These are phyloP conservation scores for Drosophila nannoptera DNA, from an alignment of 1,140 invertebrate species.

Conservation along the genomic window DNA sequence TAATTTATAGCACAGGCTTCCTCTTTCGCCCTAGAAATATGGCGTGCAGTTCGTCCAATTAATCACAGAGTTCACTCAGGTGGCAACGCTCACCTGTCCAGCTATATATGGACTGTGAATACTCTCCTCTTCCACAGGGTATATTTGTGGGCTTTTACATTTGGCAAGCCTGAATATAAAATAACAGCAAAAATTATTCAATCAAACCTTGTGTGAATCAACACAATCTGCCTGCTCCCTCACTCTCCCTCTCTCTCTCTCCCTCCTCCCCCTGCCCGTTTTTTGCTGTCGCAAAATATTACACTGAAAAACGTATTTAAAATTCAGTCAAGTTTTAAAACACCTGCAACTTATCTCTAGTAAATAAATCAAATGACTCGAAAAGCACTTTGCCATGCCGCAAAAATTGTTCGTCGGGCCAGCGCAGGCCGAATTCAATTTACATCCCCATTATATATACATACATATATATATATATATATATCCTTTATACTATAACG, in stretches of 20 bases:
- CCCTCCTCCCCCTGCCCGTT: neutral
- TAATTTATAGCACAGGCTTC: too few relatives aligned
- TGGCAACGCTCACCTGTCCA: too few relatives aligned
- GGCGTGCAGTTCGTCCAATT: too few relatives aligned
- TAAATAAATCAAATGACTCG: constrained; percentile 53
- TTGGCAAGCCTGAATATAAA: neutral
- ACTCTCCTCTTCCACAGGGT: neutral
- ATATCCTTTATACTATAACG: neutral
- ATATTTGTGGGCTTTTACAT: neutral
- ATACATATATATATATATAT: neutral
- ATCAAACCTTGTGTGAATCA: neutral
- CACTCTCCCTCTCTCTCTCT: neutral
- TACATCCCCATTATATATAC: constrained; percentile 43
- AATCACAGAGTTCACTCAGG: too few relatives aligned
- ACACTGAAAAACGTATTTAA: constrained; percentile 21
- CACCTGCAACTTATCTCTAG: constrained; percentile 17
- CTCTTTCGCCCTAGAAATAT: too few relatives aligned
- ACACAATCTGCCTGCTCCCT: neutral
- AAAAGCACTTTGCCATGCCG: constrained; percentile 48
- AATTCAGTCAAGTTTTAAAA: constrained; percentile 8
- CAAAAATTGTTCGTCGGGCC: constrained; percentile 20
- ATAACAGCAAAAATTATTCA: constrained; percentile 8
- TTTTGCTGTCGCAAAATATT: neutral
- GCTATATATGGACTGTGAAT: neutral
- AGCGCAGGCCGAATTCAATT: constrained; percentile 44